These are phyloP conservation scores for Dasysyrphus albostriatus DNA, from an alignment of 2,888 invertebrate species.

Conservation along the genomic window DNA sequence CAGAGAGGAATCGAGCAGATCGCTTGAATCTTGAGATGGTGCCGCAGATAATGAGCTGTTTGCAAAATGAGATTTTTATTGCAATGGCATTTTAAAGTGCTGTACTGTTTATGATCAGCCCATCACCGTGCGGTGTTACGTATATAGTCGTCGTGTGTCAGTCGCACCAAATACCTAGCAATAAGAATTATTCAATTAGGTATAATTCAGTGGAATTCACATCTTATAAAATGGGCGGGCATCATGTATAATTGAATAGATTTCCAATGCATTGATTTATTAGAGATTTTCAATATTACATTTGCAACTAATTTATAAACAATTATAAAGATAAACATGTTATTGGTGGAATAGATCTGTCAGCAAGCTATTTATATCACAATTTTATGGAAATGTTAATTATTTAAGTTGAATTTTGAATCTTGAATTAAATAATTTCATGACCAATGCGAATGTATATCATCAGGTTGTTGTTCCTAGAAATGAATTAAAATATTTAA, in stretches of 20 bases:
- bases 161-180: slow-evolving; percentile 46
- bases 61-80: slow-evolving; percentile 67
- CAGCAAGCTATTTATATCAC: neutral
- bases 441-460: too few relatives aligned
- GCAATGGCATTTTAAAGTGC: slow-evolving; percentile 67
- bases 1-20: neutral
- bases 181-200: slow-evolving; percentile 69
- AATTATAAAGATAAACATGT: neutral
- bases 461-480: too few relatives aligned
- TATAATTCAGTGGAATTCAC: slow-evolving; percentile 57
- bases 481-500: too few relatives aligned
- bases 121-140: neutral
- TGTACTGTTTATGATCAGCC: slow-evolving; percentile 70
- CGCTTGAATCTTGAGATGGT: slow-evolving; percentile 58
- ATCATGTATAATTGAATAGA: slow-evolving; percentile 44
- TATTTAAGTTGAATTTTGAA: too few relatives aligned
- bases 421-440: too few relatives aligned
- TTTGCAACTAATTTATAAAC: neutral
- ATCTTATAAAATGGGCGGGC: slow-evolving; percentile 42
- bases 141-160: neutral
- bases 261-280: neutral
- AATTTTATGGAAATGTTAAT: too few relatives aligned
- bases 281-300: neutral
- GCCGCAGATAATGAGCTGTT: slow-evolving; percentile 69
- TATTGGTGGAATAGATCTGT: neutral